phyloP scores from a whole-genome alignment of 2,797 vertebrate species.

The Monodelphis domestica region DNA sequence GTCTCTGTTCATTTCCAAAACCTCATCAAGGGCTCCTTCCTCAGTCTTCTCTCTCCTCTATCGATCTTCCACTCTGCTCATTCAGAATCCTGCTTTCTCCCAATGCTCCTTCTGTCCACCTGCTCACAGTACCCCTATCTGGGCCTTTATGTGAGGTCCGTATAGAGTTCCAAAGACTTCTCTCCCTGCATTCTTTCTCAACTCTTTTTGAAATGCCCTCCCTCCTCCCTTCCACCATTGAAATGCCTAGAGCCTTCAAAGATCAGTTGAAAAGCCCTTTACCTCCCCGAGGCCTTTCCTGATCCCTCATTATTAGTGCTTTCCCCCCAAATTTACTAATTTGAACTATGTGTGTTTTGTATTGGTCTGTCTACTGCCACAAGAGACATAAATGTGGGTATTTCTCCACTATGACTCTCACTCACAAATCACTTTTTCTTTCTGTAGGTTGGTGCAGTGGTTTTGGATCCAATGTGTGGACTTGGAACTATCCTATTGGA shows the following conservation, averaged over 20 bases:
- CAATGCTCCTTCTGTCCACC: too few species aligned
- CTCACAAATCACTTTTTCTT: constrained; percentile 45
- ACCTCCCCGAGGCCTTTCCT: background rate
- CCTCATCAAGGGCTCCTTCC: too few species aligned
- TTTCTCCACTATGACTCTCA: background rate
- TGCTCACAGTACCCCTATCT: too few species aligned
- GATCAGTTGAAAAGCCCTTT: background rate
- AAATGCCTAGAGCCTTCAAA: background rate
- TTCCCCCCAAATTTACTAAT: background rate
- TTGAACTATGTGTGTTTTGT: background rate
- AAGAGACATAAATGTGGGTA: background rate
- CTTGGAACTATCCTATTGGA: constrained; percentile 94
- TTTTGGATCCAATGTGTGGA: constrained; percentile 98
- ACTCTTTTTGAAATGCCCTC: background rate
- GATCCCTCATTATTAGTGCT: background rate
- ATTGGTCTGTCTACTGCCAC: background rate
- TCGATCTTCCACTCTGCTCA: too few species aligned
- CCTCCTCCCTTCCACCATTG: background rate
- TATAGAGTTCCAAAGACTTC: too few species aligned
- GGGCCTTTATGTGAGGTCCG: too few species aligned
- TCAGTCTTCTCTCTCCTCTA: too few species aligned
- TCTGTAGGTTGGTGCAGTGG: constrained; percentile 87
- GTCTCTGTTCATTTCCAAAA: too few species aligned
- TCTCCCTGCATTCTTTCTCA: too few species aligned
- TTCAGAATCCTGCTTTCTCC: too few species aligned